Evolutionary conservation across 2,797 vertebrate genomes (phyloP).

Genomic region (Acrocephalus scirpaceus): DNA sequence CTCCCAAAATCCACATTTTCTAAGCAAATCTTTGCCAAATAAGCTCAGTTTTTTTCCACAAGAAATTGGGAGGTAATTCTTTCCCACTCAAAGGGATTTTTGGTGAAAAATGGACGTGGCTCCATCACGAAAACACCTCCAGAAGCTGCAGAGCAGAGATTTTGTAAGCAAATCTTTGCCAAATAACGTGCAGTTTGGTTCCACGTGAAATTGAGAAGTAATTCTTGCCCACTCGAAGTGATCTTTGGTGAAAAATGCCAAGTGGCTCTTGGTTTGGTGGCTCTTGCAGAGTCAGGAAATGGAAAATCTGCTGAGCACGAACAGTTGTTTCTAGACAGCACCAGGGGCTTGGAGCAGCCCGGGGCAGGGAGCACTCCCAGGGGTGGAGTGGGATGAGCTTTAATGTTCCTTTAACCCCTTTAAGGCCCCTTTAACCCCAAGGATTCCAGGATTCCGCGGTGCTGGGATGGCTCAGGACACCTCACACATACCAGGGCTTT

Average conservation of each 20-base stretch:
- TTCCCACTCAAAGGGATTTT: too few species aligned
- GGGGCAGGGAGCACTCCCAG: not conserved
- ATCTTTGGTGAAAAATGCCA: not conserved
- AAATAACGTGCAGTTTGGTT: not conserved
- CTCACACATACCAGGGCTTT: not conserved
- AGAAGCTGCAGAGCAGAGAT: not conserved
- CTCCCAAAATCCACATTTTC: not conserved
- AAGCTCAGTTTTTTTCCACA: accelerated
- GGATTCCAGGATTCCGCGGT: accelerated
- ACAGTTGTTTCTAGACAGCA: accelerated
- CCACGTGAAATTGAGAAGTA: accelerated
- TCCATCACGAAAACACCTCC: too few species aligned
- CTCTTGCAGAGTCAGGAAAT: accelerated
- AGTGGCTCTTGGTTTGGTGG: too few species aligned
- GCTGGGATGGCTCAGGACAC: not conserved
- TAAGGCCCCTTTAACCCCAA: not conserved
- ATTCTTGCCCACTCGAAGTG: not conserved
- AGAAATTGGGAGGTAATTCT: too few species aligned
- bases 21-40: not conserved
- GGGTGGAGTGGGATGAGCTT: not conserved
- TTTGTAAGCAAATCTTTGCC: not conserved
- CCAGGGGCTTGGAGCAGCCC: not conserved
- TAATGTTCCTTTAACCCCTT: not conserved
- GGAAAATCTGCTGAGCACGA: not conserved
- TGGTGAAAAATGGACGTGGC: too few species aligned